Evolutionary conservation across 2,888 invertebrate genomes (phyloP).

Genomic region (Perizoma affinitatum): DNA sequence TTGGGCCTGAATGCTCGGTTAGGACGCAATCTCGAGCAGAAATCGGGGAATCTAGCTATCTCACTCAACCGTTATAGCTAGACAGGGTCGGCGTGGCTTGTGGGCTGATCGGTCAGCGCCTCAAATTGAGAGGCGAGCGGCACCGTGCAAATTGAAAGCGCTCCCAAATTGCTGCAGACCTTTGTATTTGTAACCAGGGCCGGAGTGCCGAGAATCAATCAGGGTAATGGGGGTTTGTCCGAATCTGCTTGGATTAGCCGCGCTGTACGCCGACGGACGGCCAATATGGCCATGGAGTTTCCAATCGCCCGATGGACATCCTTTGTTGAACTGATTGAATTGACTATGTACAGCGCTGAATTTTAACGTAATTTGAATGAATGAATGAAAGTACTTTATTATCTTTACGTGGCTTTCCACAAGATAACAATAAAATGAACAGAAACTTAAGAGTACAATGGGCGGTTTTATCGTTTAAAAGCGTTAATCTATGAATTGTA

Average conservation of each 20-base stretch:
- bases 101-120: conserved; percentile 52
- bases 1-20: conserved; percentile 14
- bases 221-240: conserved; percentile 76
- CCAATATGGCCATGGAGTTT: conserved; percentile 53
- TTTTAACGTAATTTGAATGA: conserved; percentile 23
- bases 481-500: too few species aligned
- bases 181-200: conserved; percentile 76
- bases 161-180: conserved; percentile 72
- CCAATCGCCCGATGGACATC: conserved; percentile 53
- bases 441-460: too few species aligned
- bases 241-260: conserved; percentile 74
- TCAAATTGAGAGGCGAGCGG: conserved; percentile 70
- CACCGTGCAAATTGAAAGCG: conserved; percentile 79
- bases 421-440: too few species aligned
- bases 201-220: conserved; percentile 75
- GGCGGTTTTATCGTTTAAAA: too few species aligned
- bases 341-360: conserved; percentile 39
- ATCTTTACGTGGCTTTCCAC: too few species aligned
- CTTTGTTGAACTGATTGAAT: conserved; percentile 64
- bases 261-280: conserved; percentile 54
- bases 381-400: too few species aligned
- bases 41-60: conserved; percentile 32
- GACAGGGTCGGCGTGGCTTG: conserved; percentile 34
- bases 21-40: conserved; percentile 28
- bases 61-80: conserved; percentile 31